Percentiles rank a stretch among this genome's conserved stretches.
Conservation (phyloP, 2,797 vertebrate species). For the Danio kyathit region DNA sequence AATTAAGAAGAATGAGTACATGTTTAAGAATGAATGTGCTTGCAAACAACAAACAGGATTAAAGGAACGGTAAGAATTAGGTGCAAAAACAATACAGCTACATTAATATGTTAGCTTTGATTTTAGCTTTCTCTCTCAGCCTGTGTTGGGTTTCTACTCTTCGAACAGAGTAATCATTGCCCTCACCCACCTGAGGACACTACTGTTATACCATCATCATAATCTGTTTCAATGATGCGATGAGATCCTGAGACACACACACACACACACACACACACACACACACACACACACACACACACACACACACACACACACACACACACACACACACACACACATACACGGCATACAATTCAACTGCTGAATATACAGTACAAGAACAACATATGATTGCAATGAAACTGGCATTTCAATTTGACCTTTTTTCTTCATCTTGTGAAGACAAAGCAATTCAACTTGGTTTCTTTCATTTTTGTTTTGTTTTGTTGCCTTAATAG, state of each 20-base stretch:
- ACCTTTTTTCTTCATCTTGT: not conserved
- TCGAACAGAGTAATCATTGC: conserved; percentile 79
- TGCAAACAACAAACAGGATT: not conserved
- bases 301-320: too few relatives aligned
- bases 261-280: conserved; percentile 75
- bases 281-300: conserved; percentile 65
- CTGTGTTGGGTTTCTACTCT: conserved; percentile 75
- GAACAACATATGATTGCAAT: conserved; percentile 38
- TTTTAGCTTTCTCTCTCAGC: conserved; percentile 66
- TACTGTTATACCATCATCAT: conserved; percentile 98
- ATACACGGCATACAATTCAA: conserved; percentile 68
- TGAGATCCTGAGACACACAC: conserved; percentile 92
- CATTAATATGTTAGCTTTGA: not conserved
- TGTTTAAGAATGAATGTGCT: not conserved
- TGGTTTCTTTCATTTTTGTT: not conserved
- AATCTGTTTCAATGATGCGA: conserved; percentile 99
- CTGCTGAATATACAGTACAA: conserved; percentile 49
- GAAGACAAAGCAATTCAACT: not conserved
- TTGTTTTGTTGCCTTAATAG: not conserved
- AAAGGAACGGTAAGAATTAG: not conserved
- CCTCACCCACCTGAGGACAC: conserved; percentile 95
- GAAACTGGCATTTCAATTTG: not conserved
- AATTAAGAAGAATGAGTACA: conserved; percentile 6
- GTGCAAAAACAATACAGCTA: not conserved
- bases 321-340: conserved; percentile 57